Evolutionary conservation across 2,888 invertebrate genomes (phyloP).

Genomic region (Rhagonycha fulva): DNA sequence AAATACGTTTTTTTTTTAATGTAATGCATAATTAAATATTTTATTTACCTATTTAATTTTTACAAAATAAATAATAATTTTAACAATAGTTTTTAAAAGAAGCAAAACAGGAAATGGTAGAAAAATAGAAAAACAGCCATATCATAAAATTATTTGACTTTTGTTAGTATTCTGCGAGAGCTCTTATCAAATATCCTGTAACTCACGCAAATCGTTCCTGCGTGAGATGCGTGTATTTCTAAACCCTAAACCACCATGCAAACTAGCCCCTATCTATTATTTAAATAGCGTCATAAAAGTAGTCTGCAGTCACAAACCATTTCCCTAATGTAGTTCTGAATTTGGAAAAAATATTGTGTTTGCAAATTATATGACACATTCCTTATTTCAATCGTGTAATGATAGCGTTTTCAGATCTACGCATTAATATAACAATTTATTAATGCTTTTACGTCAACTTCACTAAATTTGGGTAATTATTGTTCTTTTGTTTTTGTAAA

Average conservation of each 20-base stretch:
- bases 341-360: slow-evolving; percentile 6
- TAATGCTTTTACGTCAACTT: slow-evolving; percentile 26
- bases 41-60: too few species aligned
- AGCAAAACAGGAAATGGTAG: neutral
- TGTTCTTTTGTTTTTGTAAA: neutral
- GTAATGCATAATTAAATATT: too few species aligned
- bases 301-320: slow-evolving; percentile 24
- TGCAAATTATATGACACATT: slow-evolving; percentile 24
- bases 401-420: slow-evolving; percentile 30
- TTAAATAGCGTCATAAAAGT: slow-evolving; percentile 29
- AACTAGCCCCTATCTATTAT: slow-evolving; percentile 38
- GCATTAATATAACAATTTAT: slow-evolving; percentile 28
- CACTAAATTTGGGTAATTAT: slow-evolving; percentile 16
- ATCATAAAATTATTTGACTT: slow-evolving; percentile 5
- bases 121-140: neutral
- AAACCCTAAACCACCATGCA: slow-evolving; percentile 34
- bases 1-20: too few species aligned
- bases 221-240: slow-evolving; percentile 36
- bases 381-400: slow-evolving; percentile 27
- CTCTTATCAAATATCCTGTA: slow-evolving; percentile 35
- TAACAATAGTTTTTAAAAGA: neutral
- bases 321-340: neutral
- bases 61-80: neutral
- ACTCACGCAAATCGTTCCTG: slow-evolving; percentile 37
- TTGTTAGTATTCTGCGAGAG: slow-evolving; percentile 36